Base-by-base conservation (phyloP, 2,888 invertebrate genomes). In the Eupithecia dodoneata region DNA sequence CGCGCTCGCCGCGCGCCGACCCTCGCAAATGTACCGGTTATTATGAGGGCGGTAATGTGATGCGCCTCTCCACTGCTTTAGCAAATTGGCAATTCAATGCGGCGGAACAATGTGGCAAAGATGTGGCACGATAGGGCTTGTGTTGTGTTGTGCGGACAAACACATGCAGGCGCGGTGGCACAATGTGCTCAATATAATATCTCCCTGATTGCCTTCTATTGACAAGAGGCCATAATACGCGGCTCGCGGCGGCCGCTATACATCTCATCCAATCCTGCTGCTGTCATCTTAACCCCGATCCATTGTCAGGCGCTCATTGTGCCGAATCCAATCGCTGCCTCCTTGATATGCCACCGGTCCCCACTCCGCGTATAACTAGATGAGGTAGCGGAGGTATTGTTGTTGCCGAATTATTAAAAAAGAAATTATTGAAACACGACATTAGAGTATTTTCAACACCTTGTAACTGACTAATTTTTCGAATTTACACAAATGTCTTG, bases 261-360 rank as follows among this genome's bases (percentile, higher is more conserved):
- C 66, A 70, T 74, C 69, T 44, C 69, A 72, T 45, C 75, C 72
- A 42, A 59, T 67, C 47, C 59, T 9, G 74, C 42, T 12, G 44
- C n/a, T 71, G 76, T 69, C 74, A 72, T 77, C 77, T 77, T 77
- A 77, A 75, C 78, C 73, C 75, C 72, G 75, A 75, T 75, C 75
- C 67, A 76, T 76, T 73, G 75, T 71, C 30, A 65, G 69, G 42
- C 74, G 55, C 69, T 74, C 67, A 74, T 72, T 71, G 74, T 67
- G 63, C 49, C 12, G 42, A 3, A 63, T 13, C 44, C 45, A 72
- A 74, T 75, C 72, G 49, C 52, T 12, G 63, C 42, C 63, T 10
- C 63, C 71, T 52, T 12, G 49, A 67, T 2, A 66, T 67, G 41
- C 49, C 47, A 77, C 47, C 13, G 63, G 67, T n/a, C 42, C 45